Percentiles rank a stretch among this genome's conserved stretches.
These are phyloP conservation scores for Aethes cnicana DNA, from an alignment of 2,888 invertebrate species.

Conservation along the genomic window DNA sequence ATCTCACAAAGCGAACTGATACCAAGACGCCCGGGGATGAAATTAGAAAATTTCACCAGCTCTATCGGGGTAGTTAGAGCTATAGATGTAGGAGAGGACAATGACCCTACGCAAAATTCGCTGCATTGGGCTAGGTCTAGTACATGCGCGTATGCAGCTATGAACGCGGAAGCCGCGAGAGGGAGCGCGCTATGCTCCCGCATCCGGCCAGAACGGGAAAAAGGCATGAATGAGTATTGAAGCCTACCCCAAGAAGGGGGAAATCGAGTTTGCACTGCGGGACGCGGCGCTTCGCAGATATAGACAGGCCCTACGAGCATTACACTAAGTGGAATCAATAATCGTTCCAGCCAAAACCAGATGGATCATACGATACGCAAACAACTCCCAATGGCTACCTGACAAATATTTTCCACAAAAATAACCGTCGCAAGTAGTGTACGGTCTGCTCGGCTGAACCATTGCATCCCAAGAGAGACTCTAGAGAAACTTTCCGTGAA, in stretches of 20 bases:
- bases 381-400: no score
- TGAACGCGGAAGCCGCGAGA: slow-evolving; percentile 72
- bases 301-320: slow-evolving; percentile 55
- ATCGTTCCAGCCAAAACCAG: slow-evolving; percentile 38
- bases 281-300: slow-evolving; percentile 69
- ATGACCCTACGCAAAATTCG: slow-evolving; percentile 83
- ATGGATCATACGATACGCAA: background rate
- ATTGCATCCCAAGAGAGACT: background rate
- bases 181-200: slow-evolving; percentile 63
- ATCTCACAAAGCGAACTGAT: slow-evolving; percentile 29
- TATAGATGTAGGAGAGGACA: slow-evolving; percentile 68
- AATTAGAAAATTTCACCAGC: slow-evolving; percentile 53
- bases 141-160: slow-evolving; percentile 75
- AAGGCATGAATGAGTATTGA: slow-evolving; percentile 80
- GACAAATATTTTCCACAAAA: no score
- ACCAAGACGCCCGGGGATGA: slow-evolving; percentile 23
- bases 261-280: slow-evolving; percentile 79
- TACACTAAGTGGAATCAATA: slow-evolving; percentile 69
- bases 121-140: slow-evolving; percentile 83
- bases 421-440: no score
- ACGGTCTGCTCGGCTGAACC: background rate
- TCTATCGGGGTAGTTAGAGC: slow-evolving; percentile 47
- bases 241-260: slow-evolving; percentile 81
- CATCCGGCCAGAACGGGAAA: slow-evolving; percentile 68
- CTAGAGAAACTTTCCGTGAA: slow-evolving; percentile 2